A percentile compares a stretch with the other conserved stretches of the same genome.
Conservation (phyloP, 2,888 invertebrate species). For the Sphinx pinastri region DNA sequence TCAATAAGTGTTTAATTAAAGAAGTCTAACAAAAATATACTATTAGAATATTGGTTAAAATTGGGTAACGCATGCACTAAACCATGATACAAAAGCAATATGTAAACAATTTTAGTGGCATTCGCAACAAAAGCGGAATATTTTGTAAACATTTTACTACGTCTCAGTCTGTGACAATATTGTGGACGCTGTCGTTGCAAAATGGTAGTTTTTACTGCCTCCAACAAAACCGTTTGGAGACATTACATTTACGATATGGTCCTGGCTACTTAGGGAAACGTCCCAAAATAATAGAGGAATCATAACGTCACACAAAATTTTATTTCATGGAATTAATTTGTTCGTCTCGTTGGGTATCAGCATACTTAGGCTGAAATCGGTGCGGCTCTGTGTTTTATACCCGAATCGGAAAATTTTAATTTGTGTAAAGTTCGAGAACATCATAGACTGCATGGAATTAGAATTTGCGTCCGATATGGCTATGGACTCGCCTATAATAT, state of each 20-base stretch:
- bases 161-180: conserved; percentile 78
- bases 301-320: neutral
- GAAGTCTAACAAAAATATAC: neutral
- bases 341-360: neutral
- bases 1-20: neutral
- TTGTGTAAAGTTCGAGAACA: too few relatives aligned
- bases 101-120: conserved; percentile 60
- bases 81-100: conserved; percentile 74
- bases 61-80: conserved; percentile 58
- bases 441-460: too few relatives aligned
- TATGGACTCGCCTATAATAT: too few relatives aligned
- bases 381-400: too few relatives aligned
- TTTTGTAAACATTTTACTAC: conserved; percentile 82
- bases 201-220: conserved; percentile 78
- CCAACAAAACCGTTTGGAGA: conserved; percentile 62
- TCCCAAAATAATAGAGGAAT: conserved; percentile 34
- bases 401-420: too few relatives aligned
- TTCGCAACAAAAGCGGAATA: conserved; percentile 72
- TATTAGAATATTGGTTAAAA: conserved; percentile 35
- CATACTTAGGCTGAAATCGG: too few relatives aligned
- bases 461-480: too few relatives aligned
- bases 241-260: conserved; percentile 53
- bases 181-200: conserved; percentile 75
- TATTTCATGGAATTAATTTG: neutral
- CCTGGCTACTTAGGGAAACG: conserved; percentile 44